Conservation (phyloP, 2,888 invertebrate species). For the Polydrusus tereticollis region DNA sequence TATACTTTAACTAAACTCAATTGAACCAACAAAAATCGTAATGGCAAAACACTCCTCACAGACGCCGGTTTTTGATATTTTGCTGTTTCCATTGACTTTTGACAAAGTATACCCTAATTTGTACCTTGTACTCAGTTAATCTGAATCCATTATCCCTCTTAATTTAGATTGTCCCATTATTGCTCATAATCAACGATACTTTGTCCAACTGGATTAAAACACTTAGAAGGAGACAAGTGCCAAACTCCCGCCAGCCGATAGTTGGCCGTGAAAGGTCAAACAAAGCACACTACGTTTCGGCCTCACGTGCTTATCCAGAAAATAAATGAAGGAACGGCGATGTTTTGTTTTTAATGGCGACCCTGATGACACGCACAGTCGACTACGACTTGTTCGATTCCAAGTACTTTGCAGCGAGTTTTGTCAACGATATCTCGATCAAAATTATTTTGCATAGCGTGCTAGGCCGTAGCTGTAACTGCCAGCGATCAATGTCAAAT, state of each 20-base stretch:
- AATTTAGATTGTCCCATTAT: background rate
- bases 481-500: conserved; percentile 46
- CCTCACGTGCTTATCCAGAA: conserved; percentile 15
- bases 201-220: background rate
- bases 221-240: background rate
- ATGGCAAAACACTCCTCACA: no score
- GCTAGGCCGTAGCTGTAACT: conserved; percentile 15
- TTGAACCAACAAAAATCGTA: no score
- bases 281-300: conserved; percentile 25
- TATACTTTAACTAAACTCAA: no score
- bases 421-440: background rate
- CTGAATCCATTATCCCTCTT: background rate
- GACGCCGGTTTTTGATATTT: no score
- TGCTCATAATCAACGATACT: background rate
- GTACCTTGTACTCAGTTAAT: background rate
- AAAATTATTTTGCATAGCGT: conserved; percentile 21
- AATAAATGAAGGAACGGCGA: background rate
- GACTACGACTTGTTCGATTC: background rate
- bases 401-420: background rate
- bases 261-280: conserved; percentile 19
- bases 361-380: background rate
- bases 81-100: no score
- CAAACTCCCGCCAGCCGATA: conserved; percentile 20
- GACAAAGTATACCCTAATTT: no score
- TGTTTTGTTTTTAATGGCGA: background rate